phyloP scores from a whole-genome alignment of 2,797 vertebrate genomes.

The Agapornis canus region DNA sequence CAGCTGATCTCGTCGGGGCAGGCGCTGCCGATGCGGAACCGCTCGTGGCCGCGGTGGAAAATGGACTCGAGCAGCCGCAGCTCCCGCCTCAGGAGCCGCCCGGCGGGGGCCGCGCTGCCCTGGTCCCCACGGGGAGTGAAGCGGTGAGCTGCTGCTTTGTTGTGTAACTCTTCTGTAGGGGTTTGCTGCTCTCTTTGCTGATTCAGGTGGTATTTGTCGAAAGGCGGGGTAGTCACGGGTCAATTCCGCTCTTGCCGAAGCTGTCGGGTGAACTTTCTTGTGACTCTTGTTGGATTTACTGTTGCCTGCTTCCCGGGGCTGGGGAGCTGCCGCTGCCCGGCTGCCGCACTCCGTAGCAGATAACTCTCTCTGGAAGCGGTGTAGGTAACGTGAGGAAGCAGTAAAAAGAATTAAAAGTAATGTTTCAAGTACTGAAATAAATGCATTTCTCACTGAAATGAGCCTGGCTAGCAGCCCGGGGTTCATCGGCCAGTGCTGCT shows the following conservation, averaged over 20 bases:
- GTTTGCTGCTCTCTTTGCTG: background rate
- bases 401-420: background rate
- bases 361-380: background rate
- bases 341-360: background rate
- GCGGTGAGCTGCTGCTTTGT: slow-evolving; percentile 17
- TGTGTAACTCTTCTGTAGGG: background rate
- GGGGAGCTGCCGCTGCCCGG: background rate
- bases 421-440: background rate
- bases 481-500: background rate
- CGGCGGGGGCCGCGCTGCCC: background rate
- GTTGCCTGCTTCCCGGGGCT: background rate
- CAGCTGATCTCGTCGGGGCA: too few species aligned
- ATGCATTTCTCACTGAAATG: background rate
- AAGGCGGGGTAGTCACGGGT: background rate
- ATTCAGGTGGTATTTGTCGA: background rate
- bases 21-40: too few species aligned
- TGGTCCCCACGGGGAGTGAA: background rate
- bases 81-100: too few species aligned
- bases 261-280: background rate
- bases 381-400: background rate
- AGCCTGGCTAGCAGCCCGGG: background rate
- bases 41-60: too few species aligned
- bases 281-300: background rate
- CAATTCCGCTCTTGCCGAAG: background rate
- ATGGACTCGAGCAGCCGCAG: too few species aligned